Evolutionary conservation across 2,113 vertebrate species (phyloP), one percentile per base, ranked within the genome.

Genomic region (Cricetomys ansorgei): DNA sequence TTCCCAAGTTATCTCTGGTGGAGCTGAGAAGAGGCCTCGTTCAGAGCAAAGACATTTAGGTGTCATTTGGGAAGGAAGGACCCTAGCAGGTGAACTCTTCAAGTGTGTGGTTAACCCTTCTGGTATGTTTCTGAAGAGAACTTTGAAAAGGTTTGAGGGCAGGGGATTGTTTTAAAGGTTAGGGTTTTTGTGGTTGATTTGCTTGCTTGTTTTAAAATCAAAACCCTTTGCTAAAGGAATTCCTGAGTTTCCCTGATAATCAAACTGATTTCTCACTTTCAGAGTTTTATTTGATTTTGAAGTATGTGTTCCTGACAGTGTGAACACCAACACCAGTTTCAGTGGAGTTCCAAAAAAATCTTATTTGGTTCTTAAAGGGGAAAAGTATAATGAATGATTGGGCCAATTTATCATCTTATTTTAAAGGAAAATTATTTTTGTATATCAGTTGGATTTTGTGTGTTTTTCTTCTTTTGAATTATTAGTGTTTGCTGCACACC

Each of bases 1-100:
- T 96, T 96, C 96, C 88, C 72, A 84, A 0, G 64, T 97, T 98
- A 97, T 97, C 97, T 96, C 62, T 75, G 62, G 65, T 7, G 7
- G 93, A 92, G 89, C 92, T 6, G 37, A 59, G 79, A 84, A 89
- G 27, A 53, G 12, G 29, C 29, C 62, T 50, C 0, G 48, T 59
- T 79, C 55, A 3, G 70, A 91, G 92, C 77, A 48, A 13, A 93
- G 80, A 83, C 59, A 53, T 85, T 65, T 5, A 23, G 69, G n/a
- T 69, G 91, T 23, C 45, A 8, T 81, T 96, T 40, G 89, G 95
- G 76, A 70, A 94, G 90, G 23, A 87, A 55, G 80, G 93, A 83
- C 48, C 57, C 9, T 45, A 81, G 79, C 3, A 3, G n/a, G 19
- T 31, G n/a, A 55, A 55, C 73, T 72, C n/a, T 57, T 23, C 50